Percentiles rank a stretch among this genome's conserved stretches.
Evolutionary conservation across 2,888 invertebrate species (phyloP).

Genomic region (Drosophila affinis): DNA sequence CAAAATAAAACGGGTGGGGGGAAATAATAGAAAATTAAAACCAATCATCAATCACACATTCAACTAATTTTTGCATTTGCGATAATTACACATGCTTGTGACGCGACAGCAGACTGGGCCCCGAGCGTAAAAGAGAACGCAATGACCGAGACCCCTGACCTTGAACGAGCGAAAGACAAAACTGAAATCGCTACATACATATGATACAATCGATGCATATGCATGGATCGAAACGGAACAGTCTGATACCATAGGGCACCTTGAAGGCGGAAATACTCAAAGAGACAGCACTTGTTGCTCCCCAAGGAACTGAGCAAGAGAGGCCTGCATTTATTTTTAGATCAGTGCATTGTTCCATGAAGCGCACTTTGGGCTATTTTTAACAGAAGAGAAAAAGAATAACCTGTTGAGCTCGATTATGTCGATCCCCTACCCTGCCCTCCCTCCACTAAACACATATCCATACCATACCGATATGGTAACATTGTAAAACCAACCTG

Average conservation of each 20-base stretch:
- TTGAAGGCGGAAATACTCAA: neutral
- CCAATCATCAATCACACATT: conserved; percentile 67
- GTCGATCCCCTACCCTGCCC: neutral
- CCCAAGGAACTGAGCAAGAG: neutral
- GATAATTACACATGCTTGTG: conserved; percentile 54
- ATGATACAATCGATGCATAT: conserved; percentile 1
- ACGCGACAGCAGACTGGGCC: conserved; percentile 31
- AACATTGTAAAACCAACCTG: conserved; percentile 27
- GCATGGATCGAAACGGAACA: conserved; percentile 16
- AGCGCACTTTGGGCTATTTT: conserved; percentile 50
- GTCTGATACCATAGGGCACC: neutral
- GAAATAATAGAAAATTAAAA: conserved; percentile 21
- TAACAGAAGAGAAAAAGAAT: conserved; percentile 35
- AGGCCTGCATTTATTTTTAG: conserved; percentile 56
- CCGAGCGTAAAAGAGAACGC: conserved; percentile 55
- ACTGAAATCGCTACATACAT: conserved; percentile 32
- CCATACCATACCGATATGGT: neutral
- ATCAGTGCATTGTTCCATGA: conserved; percentile 25
- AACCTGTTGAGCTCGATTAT: conserved; percentile 60
- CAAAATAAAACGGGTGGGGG: neutral
- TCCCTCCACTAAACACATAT: neutral
- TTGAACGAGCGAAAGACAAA: conserved; percentile 38
- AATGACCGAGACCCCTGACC: conserved; percentile 76
- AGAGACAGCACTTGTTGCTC: conserved; percentile 32
- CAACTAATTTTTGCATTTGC: conserved; percentile 58